phyloP scores from a whole-genome alignment of 2,797 vertebrate species.

The Okamejei kenojei region DNA sequence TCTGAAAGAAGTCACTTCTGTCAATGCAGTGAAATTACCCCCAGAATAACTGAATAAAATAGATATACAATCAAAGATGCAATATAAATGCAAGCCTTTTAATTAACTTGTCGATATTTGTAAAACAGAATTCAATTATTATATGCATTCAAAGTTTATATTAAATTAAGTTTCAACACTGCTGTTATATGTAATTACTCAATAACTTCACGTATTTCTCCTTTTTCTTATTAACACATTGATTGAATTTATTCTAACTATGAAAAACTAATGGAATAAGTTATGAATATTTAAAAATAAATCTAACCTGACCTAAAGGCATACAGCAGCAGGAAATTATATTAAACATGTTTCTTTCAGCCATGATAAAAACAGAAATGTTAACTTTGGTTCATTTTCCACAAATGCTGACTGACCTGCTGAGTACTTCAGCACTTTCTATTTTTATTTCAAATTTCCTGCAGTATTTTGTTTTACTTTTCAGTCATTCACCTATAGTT shows the following conservation, averaged over 20 bases:
- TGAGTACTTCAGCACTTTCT: no score
- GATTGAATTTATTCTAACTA: not conserved
- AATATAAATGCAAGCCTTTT: not conserved
- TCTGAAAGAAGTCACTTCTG: not conserved
- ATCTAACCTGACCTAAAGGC: not conserved
- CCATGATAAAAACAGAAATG: not conserved
- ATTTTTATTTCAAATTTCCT: no score
- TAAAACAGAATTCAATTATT: not conserved
- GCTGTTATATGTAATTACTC: not conserved
- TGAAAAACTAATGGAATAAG: not conserved
- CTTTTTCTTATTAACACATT: not conserved
- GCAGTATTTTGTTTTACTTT: no score
- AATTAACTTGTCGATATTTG: not conserved
- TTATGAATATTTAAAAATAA: not conserved
- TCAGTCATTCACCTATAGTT: not conserved
- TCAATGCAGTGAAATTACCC: not conserved
- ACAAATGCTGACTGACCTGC: no score
- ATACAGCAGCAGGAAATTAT: not conserved
- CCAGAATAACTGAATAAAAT: not conserved
- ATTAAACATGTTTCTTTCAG: not conserved
- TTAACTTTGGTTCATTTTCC: no score
- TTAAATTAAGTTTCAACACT: not conserved
- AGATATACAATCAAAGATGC: not conserved
- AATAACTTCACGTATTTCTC: not conserved
- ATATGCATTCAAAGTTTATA: not conserved